Conservation (phyloP, 2,797 vertebrate species). For the Acrocephalus scirpaceus region DNA sequence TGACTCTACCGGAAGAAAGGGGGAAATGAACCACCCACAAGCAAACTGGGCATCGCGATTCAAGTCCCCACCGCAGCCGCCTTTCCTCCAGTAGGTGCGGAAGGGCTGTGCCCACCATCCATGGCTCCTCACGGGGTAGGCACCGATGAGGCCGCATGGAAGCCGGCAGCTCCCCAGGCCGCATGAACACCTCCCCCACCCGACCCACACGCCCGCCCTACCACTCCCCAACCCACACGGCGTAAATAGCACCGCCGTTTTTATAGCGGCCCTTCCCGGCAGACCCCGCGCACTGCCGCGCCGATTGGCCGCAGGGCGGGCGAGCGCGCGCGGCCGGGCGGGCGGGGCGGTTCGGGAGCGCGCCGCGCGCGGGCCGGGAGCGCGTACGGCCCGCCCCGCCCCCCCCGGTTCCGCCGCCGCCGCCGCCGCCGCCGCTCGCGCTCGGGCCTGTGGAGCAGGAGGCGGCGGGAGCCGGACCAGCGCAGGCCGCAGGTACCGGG, state of each 20-base stretch:
- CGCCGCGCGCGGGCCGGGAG: background rate
- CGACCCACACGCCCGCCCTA: accelerated
- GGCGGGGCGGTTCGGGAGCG: background rate
- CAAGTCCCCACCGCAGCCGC: accelerated
- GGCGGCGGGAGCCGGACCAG: conserved; percentile 10
- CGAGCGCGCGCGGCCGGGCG: background rate
- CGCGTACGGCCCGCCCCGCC: conserved; percentile 23
- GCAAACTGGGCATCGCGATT: accelerated
- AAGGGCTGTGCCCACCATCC: accelerated
- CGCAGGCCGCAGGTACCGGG: conserved; percentile 27
- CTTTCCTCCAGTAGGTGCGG: accelerated
- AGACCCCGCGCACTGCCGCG: background rate
- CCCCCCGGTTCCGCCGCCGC: background rate
- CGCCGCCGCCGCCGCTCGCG: conserved; percentile 9
- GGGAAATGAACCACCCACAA: accelerated
- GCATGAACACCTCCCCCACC: accelerated
- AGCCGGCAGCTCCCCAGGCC: accelerated
- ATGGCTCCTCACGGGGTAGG: accelerated
- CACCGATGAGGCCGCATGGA: accelerated
- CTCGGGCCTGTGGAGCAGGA: conserved; percentile 36
- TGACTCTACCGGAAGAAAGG: accelerated
- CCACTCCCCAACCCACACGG: accelerated
- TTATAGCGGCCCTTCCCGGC: conserved; percentile 50
- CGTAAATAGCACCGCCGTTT: conserved; percentile 48
- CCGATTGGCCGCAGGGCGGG: background rate